Evolutionary conservation across 2,797 vertebrate genomes (phyloP), one percentile per base, ranked within the genome.

Genomic region (Macroramphosus scolopax): DNA sequence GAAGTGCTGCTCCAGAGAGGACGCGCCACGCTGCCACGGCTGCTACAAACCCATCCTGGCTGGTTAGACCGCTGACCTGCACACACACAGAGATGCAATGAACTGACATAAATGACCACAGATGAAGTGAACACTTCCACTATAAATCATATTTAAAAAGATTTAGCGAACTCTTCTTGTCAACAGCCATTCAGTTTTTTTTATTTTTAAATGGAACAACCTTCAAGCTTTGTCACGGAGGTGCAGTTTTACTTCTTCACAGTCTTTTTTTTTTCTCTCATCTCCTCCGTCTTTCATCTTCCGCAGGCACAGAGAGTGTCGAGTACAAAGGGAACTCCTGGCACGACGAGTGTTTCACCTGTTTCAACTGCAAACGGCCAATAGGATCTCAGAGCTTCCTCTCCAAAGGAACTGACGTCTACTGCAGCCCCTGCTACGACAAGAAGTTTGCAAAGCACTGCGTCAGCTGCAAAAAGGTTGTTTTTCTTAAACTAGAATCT

Each of bases 341-440:
- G 92, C 97, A 99, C 10, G 93, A 98, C 3, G 93, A 97, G 25
- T 99, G 96, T 42, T 99, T 99, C 87, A 94, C 85, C 53, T 99
- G 97, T 79, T 92, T 75, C 85, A 85, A 87, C 79, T 99, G 95
- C 80, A 95, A 93, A 78, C 82, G 88, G 58, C 92, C 95, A 65
- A 96, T 99, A 15, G 92, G 92, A 65, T 91, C 95, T 0, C 91
- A 92, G 83, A 98, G 92, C 69, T 99, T 98, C 90, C 88, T 98
- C 78, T 92, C 93, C 13, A 97, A 95, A 77, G 96, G 90, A 10
- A 90, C 81, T 1, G 93, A 97, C 31, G 77, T 95, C 70, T 98
- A 92, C 87, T 99, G 96, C 34, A 90, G 85, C 62, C 88, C 91
- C 61, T 99, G 96, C 85, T 91, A 98, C 0, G 93, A 98, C 87